Conservation (phyloP, 2,888 invertebrate genomes). For the Caenorhabditis zanzibari region DNA sequence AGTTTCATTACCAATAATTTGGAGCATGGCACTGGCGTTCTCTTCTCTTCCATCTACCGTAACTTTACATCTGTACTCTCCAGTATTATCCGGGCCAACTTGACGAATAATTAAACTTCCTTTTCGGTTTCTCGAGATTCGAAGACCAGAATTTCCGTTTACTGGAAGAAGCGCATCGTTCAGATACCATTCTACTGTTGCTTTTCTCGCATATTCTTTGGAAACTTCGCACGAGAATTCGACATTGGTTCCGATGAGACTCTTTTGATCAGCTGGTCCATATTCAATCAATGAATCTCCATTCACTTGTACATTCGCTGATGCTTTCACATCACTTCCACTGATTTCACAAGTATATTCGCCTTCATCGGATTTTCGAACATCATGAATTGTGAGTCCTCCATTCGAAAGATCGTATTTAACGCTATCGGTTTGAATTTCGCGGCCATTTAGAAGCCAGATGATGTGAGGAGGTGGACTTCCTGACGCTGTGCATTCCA, state of each 20-base stretch:
- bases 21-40: conserved; percentile 88
- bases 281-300: conserved; percentile 93
- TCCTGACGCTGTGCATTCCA: conserved; percentile 67
- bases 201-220: conserved; percentile 88
- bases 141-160: conserved; percentile 68
- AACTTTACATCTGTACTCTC: conserved; percentile 90
- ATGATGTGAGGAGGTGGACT: conserved; percentile 50
- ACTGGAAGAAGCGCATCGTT: conserved; percentile 70
- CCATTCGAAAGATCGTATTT: conserved; percentile 52
- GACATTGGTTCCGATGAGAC: conserved; percentile 94
- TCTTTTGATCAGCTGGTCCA: conserved; percentile 86
- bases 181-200: conserved; percentile 73
- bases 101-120: conserved; percentile 78
- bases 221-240: conserved; percentile 95
- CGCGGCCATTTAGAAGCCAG: conserved; percentile 62
- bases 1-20: conserved; percentile 90
- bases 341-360: conserved; percentile 85
- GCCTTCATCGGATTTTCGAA: conserved; percentile 81
- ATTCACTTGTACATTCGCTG: conserved; percentile 84
- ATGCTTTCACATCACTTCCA: conserved; percentile 79
- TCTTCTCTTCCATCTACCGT: conserved; percentile 95
- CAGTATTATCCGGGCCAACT: conserved; percentile 89
- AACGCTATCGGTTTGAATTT: conserved; percentile 52
- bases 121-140: conserved; percentile 68
- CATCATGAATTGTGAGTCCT: conserved; percentile 69